Evolutionary conservation across 37 sponge, comb jelly and placozoan genomes (phyloP).

Genomic region (Spongilla lacustris): DNA sequence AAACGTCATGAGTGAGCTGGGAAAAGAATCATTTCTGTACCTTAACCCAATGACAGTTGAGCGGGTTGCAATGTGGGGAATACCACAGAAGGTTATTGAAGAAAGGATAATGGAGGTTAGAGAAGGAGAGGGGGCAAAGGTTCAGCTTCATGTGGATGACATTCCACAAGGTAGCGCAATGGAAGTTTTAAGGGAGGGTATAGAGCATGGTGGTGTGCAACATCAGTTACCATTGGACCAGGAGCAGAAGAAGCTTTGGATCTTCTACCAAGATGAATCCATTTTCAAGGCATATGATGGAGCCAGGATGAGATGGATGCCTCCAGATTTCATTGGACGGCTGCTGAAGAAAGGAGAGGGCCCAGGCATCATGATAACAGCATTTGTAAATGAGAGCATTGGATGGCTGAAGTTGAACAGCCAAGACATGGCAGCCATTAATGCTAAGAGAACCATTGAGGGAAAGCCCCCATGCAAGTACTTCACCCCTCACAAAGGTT

Average conservation of each 20-base stretch:
- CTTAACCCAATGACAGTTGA: too few relatives aligned
- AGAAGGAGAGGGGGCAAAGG: neutral
- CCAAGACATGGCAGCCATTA: too few relatives aligned
- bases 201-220: conserved; percentile 5
- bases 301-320: neutral
- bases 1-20: neutral
- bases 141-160: neutral
- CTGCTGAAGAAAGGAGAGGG: neutral
- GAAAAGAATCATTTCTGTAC: too few relatives aligned
- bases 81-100: too few relatives aligned
- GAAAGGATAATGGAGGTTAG: neutral
- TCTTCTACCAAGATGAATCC: too few relatives aligned
- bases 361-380: conserved; percentile 4
- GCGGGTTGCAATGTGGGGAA: too few relatives aligned
- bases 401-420: conserved; percentile 2
- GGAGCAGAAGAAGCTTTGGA: too few relatives aligned
- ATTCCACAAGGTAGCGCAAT: neutral
- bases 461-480: too few relatives aligned
- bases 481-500: too few relatives aligned
- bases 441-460: too few relatives aligned
- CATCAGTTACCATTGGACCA: neutral
- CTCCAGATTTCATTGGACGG: neutral
- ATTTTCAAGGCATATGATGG: conserved; percentile 17
- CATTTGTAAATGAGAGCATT: neutral
- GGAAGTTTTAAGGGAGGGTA: neutral